Percentiles rank a stretch among this genome's conserved stretches.
phyloP scores from a whole-genome alignment of 1,140 invertebrate genomes.

The Drosophila quadrilineata region DNA sequence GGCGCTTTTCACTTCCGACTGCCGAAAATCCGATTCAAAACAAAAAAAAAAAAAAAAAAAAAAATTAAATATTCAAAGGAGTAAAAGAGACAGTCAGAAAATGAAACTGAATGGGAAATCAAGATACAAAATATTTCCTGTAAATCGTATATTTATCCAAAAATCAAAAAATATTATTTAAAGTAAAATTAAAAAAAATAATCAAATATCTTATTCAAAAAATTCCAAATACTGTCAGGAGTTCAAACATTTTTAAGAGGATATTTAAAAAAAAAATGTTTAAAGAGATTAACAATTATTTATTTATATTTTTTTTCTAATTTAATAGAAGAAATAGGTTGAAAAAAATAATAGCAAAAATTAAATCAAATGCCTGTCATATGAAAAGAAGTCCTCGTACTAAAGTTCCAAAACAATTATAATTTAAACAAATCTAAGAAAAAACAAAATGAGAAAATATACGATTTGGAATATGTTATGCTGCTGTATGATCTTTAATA shows the following conservation, averaged over 20 bases:
- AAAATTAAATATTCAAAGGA: neutral
- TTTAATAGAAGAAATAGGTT: neutral
- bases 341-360: neutral
- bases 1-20: constrained; percentile 24
- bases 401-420: too few relatives aligned
- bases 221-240: neutral
- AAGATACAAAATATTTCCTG: neutral
- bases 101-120: neutral
- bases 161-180: neutral
- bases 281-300: neutral
- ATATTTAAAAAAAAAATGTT: neutral
- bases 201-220: too few relatives aligned
- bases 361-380: too few relatives aligned
- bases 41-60: neutral
- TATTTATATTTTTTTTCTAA: neutral
- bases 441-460: too few relatives aligned
- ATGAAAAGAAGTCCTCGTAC: too few relatives aligned
- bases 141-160: neutral
- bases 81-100: neutral
- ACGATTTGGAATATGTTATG: too few relatives aligned
- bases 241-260: too few relatives aligned
- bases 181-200: neutral
- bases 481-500: too few relatives aligned
- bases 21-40: constrained; percentile 14
- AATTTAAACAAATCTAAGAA: too few relatives aligned